Conservation (phyloP, 2,888 invertebrate species). For the Cremastinae sp. region DNA sequence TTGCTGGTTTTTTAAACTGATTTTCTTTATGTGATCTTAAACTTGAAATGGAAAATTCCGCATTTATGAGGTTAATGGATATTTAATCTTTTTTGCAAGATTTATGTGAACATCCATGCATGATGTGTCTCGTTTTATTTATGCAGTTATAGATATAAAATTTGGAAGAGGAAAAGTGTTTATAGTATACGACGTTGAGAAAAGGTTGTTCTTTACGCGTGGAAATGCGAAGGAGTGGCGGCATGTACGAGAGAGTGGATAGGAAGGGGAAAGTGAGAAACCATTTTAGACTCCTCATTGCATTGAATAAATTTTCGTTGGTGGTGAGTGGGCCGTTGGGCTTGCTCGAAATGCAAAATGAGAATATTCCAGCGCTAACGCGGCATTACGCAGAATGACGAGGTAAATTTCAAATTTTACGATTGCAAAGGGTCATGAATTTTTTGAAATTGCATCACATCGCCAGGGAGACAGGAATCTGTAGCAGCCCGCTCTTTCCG, state of each 20-base stretch:
- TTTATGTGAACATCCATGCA: background rate
- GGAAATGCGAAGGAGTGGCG: too few species aligned
- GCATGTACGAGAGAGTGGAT: background rate
- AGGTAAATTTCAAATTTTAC: slow-evolving; percentile 70
- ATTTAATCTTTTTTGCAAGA: background rate
- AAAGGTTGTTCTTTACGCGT: background rate
- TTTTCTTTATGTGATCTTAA: too few species aligned
- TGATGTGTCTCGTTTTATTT: background rate
- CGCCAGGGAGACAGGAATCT: slow-evolving; percentile 28
- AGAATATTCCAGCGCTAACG: slow-evolving; percentile 61
- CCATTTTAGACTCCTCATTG: slow-evolving; percentile 33
- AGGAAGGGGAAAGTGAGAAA: background rate
- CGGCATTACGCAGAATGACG: slow-evolving; percentile 1
- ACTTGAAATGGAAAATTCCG: too few species aligned
- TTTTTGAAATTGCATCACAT: slow-evolving; percentile 24
- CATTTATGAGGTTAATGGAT: too few species aligned
- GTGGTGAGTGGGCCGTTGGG: slow-evolving; percentile 62
- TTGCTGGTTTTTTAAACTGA: too few species aligned
- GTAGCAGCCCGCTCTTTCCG: slow-evolving; percentile 26
- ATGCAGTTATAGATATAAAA: background rate
- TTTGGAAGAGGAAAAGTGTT: background rate
- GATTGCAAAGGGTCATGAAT: slow-evolving; percentile 65
- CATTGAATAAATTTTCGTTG: slow-evolving; percentile 69
- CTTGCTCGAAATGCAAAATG: slow-evolving; percentile 68
- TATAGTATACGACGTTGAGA: slow-evolving; percentile 3